These are phyloP conservation scores for Mycteria americana DNA, from an alignment of 2,797 vertebrate species.

Conservation along the genomic window DNA sequence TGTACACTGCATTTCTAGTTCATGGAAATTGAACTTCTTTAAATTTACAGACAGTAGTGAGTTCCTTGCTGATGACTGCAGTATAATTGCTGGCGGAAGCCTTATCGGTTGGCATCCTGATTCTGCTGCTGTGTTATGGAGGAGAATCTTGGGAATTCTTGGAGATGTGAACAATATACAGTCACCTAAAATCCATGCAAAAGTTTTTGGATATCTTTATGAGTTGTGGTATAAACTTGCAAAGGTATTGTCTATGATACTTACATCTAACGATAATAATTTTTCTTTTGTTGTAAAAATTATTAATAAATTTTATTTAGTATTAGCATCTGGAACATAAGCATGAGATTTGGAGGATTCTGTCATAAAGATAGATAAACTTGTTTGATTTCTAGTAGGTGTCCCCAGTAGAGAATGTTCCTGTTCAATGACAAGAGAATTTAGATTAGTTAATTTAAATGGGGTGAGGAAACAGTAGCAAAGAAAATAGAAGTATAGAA, in stretches of 20 bases:
- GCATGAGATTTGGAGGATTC: background rate
- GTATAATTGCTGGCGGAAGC: constrained; percentile 95
- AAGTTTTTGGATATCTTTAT: constrained; percentile 90
- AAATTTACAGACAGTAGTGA: constrained; percentile 88
- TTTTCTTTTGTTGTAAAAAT: background rate
- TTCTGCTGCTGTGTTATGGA: constrained; percentile 95
- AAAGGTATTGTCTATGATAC: constrained; percentile 79
- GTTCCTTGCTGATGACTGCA: constrained; percentile 92
- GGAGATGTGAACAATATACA: constrained; percentile 95
- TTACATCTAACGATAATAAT: background rate
- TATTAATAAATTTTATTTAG: background rate
- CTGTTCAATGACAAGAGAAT: background rate
- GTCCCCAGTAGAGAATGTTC: background rate
- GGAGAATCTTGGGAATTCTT: constrained; percentile 93
- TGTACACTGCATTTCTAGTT: background rate
- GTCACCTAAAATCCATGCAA: constrained; percentile 92
- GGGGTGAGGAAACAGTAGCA: background rate
- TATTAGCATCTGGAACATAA: background rate
- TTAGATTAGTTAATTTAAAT: background rate
- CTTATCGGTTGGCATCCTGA: constrained; percentile 95
- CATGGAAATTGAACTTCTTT: background rate
- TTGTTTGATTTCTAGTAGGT: background rate
- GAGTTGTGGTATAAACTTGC: constrained; percentile 97
- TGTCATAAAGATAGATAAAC: background rate
- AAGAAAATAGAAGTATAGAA: background rate